Percentiles rank a stretch among this genome's conserved stretches.
These are phyloP conservation scores for Drosophila pruinosa DNA, from an alignment of 1,140 invertebrate species.

Conservation along the genomic window DNA sequence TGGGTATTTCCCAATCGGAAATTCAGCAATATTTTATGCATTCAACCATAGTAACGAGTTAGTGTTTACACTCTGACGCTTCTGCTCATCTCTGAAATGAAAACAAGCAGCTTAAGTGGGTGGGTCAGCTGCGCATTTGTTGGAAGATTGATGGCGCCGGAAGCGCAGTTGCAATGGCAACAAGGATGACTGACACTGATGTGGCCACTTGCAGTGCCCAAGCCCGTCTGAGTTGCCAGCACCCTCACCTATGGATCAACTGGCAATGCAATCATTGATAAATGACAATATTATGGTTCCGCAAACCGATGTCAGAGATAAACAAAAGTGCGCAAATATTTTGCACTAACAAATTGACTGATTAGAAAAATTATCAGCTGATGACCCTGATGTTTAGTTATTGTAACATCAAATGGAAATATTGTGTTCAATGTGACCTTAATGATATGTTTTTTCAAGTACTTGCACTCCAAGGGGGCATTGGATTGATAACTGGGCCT, in stretches of 20 bases:
- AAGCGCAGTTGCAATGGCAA: slow-evolving; percentile 38
- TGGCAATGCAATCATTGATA: slow-evolving; percentile 58
- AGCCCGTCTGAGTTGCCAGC: background rate
- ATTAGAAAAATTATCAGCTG: slow-evolving; percentile 70
- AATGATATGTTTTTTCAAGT: background rate
- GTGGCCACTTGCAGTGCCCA: slow-evolving; percentile 36
- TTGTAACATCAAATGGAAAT: slow-evolving; percentile 65
- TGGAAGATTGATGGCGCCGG: slow-evolving; percentile 70
- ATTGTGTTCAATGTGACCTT: slow-evolving; percentile 41
- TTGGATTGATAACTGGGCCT: background rate
- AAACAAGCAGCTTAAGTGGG: slow-evolving; percentile 21
- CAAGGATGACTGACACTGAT: slow-evolving; percentile 64
- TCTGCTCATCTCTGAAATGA: slow-evolving; percentile 31
- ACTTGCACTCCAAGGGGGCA: background rate
- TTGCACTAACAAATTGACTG: slow-evolving; percentile 47
- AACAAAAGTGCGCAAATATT: slow-evolving; percentile 49
- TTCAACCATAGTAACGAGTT: background rate
- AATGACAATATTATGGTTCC: slow-evolving; percentile 53
- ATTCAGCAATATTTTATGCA: background rate
- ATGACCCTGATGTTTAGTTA: slow-evolving; percentile 38
- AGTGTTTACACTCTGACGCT: background rate
- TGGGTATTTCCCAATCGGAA: background rate
- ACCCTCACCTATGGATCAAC: slow-evolving; percentile 7
- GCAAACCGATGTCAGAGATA: slow-evolving; percentile 56
- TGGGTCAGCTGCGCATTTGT: slow-evolving; percentile 26